phyloP scores from a whole-genome alignment of 2,113 vertebrate genomes.

The Vulpes vulpes region DNA sequence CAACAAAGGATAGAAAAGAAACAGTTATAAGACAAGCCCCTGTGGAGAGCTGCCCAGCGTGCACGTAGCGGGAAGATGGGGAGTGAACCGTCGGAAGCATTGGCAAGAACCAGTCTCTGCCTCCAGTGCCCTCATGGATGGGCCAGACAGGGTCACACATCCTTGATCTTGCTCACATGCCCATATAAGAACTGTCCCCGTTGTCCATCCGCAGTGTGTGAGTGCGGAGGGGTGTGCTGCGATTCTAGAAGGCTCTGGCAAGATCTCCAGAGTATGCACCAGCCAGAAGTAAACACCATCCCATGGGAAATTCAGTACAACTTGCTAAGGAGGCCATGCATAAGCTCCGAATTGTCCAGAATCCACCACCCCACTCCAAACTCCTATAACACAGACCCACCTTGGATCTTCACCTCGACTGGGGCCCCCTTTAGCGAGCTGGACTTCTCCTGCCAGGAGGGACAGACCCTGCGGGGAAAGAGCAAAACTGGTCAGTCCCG shows the following conservation, averaged over 20 bases:
- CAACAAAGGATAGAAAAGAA: neutral
- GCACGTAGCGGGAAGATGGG: neutral
- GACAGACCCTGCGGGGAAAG: constrained; percentile 75
- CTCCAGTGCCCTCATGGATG: neutral
- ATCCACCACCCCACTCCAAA: neutral
- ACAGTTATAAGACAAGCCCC: neutral
- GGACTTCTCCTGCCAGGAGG: constrained; percentile 76
- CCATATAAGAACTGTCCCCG: neutral
- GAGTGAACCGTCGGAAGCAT: neutral
- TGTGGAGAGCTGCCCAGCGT: fast-evolving
- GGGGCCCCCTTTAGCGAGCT: constrained; percentile 75
- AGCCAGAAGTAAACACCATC: neutral
- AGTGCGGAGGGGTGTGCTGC: neutral
- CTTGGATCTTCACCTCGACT: constrained; percentile 85
- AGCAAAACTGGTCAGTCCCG: constrained; percentile 62
- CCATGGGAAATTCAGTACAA: neutral
- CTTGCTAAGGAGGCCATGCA: neutral
- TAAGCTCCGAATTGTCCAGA: neutral
- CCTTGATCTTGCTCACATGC: neutral
- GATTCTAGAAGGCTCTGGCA: neutral
- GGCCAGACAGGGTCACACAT: neutral
- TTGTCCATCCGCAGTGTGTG: neutral
- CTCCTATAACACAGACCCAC: constrained; percentile 77
- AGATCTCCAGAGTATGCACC: neutral
- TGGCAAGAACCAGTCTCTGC: neutral